These are phyloP conservation scores for Oopsacas minuta DNA, from an alignment of 37 sponge, comb jelly and placozoan genomes.

Conservation along the genomic window DNA sequence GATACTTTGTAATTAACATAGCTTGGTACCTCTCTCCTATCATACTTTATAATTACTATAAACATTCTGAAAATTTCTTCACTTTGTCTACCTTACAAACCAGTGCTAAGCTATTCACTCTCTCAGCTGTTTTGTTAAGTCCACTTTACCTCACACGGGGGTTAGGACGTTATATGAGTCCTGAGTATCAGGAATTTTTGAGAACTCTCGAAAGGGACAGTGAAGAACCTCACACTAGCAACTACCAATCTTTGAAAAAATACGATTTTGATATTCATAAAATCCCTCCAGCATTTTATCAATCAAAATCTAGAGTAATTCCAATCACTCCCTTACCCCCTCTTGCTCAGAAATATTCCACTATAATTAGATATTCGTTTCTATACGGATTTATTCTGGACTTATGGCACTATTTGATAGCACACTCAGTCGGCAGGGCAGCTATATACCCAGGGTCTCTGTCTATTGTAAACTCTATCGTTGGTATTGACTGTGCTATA, in stretches of 20 bases:
- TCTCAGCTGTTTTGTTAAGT: background rate
- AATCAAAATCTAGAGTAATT: background rate
- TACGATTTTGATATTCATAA: background rate
- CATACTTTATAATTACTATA: background rate
- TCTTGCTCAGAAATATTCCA: background rate
- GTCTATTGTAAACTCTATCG: background rate
- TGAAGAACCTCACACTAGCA: background rate
- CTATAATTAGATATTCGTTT: background rate
- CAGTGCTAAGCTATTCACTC: background rate
- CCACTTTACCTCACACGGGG: conserved; percentile 3
- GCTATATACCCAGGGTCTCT: background rate
- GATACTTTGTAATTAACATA: background rate
- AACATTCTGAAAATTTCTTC: background rate
- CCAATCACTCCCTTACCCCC: background rate
- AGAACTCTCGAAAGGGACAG: background rate
- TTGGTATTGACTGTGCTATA: background rate
- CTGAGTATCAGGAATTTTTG: background rate
- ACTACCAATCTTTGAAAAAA: background rate
- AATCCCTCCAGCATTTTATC: background rate
- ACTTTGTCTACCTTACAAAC: background rate
- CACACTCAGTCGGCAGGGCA: background rate
- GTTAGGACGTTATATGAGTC: background rate
- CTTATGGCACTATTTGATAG: background rate
- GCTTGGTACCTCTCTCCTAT: background rate
- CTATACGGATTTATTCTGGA: background rate